Evolutionary conservation across 1,140 invertebrate species (phyloP), one percentile per base, ranked within the genome.

Genomic region (Liolophura sinensis): DNA sequence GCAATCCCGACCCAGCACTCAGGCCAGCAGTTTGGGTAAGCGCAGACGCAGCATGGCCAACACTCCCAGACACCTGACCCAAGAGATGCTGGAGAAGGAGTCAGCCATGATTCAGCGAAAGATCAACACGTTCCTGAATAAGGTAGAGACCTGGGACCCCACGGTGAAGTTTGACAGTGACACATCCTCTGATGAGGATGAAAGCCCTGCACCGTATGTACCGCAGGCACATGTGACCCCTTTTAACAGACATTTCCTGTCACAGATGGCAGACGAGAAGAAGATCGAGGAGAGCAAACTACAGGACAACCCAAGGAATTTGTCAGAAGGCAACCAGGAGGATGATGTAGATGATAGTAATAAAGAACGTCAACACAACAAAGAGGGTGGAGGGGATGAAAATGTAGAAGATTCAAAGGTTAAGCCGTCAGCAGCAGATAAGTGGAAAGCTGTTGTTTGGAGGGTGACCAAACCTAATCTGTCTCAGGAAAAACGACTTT

Each of bases 71-170:
- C 62, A 16, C 64, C 58, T 74, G 14, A 78, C 74, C 5, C 73
- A 71, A 61, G 76, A 79, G 62, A 68, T 67, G 62, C 46, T 79
- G 48, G 60, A 65, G 24, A 47, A 68, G 47, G 75, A 79, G 64
- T 62, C 64, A 12, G 68, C 74, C 22, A 46, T 65, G 16, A 69
- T 79, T 40, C 67, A 73, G 54, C 58, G 64, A 18, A 78, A 75
- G 64, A 71, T 79, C 40, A 59, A 74, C 57, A 73, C 54, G 27
- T 78, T 80, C 62, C 57, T 75, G 16, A 61, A 68, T 15, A 27
- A 49, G n/a, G 57, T 71, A 7, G 46, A 40, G 9, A 40, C 31
- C 31, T 40, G 31, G 31, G 31, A 40, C 31, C 31, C 31, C 31
- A 40, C 31, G 9, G 31, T 40, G 31, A 40, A 9, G 31, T 40